Evolutionary conservation across 2,888 invertebrate species (phyloP).

Genomic region (Cephus pulcher): DNA sequence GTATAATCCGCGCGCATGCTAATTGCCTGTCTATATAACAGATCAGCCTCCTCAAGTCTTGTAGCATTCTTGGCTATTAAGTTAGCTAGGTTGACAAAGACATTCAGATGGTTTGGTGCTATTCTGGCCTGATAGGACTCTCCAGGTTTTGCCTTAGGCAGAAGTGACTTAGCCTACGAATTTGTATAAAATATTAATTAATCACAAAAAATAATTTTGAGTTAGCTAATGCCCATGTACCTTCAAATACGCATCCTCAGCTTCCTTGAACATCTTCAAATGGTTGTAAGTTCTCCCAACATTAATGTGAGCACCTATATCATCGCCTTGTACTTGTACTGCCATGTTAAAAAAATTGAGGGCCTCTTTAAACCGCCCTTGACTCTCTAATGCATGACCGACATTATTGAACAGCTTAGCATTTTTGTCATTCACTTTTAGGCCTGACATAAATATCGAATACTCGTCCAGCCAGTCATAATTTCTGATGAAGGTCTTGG

Average conservation of each 20-base stretch:
- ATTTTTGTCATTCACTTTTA: slow-evolving; percentile 87
- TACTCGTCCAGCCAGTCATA: slow-evolving; percentile 96
- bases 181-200: slow-evolving; percentile 5
- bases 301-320: slow-evolving; percentile 97
- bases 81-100: slow-evolving; percentile 94
- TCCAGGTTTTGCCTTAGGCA: slow-evolving; percentile 92
- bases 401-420: slow-evolving; percentile 98
- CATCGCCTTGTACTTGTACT: slow-evolving; percentile 92
- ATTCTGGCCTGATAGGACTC: slow-evolving; percentile 95
- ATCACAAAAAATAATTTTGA: slow-evolving; percentile 12
- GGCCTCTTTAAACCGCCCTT: slow-evolving; percentile 79
- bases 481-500: slow-evolving; percentile 89
- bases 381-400: slow-evolving; percentile 92
- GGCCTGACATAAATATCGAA: slow-evolving; percentile 92
- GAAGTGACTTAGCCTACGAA: slow-evolving; percentile 82
- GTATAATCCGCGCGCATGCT: slow-evolving; percentile 97
- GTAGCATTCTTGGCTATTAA: slow-evolving; percentile 93
- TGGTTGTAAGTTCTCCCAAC: slow-evolving; percentile 96
- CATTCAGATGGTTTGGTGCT: slow-evolving; percentile 95
- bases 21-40: slow-evolving; percentile 93
- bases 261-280: slow-evolving; percentile 86
- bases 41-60: slow-evolving; percentile 92
- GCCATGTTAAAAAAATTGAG: slow-evolving; percentile 92
- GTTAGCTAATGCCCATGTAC: slow-evolving; percentile 57
- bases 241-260: slow-evolving; percentile 91